These are phyloP conservation scores for Oxyteleia sp. DNA, from an alignment of 2,888 invertebrate genomes.

Conservation along the genomic window DNA sequence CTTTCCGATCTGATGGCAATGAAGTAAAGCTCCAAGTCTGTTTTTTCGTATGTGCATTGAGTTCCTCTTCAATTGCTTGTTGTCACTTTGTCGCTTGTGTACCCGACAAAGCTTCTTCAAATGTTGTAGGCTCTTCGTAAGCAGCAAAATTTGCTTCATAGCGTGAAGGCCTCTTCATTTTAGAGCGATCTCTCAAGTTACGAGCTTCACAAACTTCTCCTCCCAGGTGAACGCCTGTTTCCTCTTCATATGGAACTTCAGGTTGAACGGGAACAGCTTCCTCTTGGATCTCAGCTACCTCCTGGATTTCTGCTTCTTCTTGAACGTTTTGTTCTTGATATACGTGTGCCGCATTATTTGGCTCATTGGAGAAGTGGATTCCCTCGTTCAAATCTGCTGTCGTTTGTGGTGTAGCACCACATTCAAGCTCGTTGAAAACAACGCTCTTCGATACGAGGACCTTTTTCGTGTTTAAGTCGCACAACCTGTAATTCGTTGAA, in stretches of 20 bases:
- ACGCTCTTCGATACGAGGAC: conserved; percentile 35
- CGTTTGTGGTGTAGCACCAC: not conserved
- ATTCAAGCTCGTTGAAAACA: not conserved
- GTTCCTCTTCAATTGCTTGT: conserved; percentile 36
- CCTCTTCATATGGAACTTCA: not conserved
- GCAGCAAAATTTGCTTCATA: conserved; percentile 4
- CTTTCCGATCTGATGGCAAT: conserved; percentile 5
- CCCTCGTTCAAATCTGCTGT: conserved; percentile 5
- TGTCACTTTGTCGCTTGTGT: conserved; percentile 17
- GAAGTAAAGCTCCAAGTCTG: conserved; percentile 15
- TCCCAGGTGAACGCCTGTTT: not conserved
- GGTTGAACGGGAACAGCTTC: not conserved
- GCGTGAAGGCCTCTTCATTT: not conserved
- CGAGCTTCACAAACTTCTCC: not conserved
- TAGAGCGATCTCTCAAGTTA: not conserved
- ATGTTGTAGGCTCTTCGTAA: conserved; percentile 10
- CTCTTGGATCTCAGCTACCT: not conserved
- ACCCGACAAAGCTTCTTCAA: conserved; percentile 7
- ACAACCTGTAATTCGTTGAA: conserved; percentile 52
- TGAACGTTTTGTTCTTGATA: too few relatives aligned
- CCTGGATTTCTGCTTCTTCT: too few relatives aligned
- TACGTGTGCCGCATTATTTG: too few relatives aligned
- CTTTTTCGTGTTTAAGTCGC: conserved; percentile 3
- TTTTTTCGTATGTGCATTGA: conserved; percentile 38
- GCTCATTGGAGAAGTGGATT: not conserved